Conservation (phyloP, 2,113 vertebrate species). For the Campylomormyrus tamandua region DNA sequence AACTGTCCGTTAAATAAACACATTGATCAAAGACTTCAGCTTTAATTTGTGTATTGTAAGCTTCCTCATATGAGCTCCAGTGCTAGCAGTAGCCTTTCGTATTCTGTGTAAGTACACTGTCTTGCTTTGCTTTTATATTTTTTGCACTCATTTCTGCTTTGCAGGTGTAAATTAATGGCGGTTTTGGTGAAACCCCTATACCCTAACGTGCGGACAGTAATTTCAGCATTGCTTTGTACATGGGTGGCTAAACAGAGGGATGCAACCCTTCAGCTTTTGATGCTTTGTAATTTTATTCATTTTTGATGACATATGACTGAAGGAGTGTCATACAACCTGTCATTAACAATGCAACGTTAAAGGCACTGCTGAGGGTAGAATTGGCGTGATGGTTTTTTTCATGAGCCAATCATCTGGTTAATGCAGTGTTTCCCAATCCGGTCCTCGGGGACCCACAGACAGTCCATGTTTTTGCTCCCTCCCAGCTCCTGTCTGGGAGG, state of each 20-base stretch:
- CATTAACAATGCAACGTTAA: background rate
- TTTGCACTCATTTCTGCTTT: background rate
- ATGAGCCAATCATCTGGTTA: background rate
- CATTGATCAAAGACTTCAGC: background rate
- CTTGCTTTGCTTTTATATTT: background rate
- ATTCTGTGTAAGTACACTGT: background rate
- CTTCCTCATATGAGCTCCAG: background rate
- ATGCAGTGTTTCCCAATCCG: background rate
- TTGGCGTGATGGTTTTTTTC: background rate
- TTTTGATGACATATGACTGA: background rate
- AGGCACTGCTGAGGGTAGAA: background rate
- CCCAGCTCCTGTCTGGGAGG: no score
- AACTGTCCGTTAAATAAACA: background rate
- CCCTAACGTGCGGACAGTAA: background rate
- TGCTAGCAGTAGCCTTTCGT: background rate
- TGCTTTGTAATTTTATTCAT: background rate
- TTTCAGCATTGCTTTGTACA: background rate
- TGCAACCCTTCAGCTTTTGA: background rate
- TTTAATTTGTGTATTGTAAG: background rate
- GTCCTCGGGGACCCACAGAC: no score
- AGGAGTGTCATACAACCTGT: background rate
- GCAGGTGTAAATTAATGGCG: background rate
- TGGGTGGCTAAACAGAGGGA: background rate
- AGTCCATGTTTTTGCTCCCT: no score
- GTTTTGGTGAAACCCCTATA: background rate